These are phyloP conservation scores for Stegana nigrithorax DNA, from an alignment of 2,888 invertebrate genomes.

Conservation along the genomic window DNA sequence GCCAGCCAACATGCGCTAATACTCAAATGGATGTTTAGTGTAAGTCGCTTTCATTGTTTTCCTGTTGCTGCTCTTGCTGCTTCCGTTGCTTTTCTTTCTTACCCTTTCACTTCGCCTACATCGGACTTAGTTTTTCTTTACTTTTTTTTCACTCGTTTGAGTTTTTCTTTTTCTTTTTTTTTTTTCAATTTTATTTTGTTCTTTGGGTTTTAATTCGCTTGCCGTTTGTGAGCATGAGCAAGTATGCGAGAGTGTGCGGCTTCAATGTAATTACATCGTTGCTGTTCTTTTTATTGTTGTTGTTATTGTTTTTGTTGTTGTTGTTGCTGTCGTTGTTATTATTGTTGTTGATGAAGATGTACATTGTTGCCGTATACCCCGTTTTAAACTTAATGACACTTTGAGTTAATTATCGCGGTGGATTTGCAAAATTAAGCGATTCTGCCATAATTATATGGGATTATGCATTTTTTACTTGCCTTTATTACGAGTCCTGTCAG, in stretches of 20 bases:
- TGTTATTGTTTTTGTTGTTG: no score
- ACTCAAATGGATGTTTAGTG: conserved; percentile 61
- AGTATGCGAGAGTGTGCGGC: no score
- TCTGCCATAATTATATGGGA: conserved; percentile 53
- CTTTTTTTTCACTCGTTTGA: conserved; percentile 24
- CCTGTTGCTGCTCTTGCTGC: no score
- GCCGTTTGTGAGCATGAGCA: no score
- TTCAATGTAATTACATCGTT: conserved; percentile 49
- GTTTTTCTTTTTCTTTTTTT: conserved; percentile 26
- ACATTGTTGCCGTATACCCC: conserved; percentile 46
- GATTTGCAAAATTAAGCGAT: conserved; percentile 61
- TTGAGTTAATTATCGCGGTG: conserved; percentile 59
- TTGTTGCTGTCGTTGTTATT: conserved; percentile 41
- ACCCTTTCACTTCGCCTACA: neutral
- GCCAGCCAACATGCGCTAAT: conserved; percentile 47
- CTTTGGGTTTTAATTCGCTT: no score
- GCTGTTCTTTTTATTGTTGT: no score
- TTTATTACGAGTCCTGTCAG: neutral
- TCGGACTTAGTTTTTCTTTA: conserved; percentile 19
- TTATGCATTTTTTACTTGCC: conserved; percentile 35
- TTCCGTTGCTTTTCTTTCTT: conserved; percentile 7
- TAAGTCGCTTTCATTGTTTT: conserved; percentile 41
- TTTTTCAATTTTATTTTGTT: no score
- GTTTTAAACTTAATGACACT: conserved; percentile 60
- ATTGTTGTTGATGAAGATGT: neutral